Conservation (phyloP, 2,888 invertebrate genomes). For the Operophtera brumata region DNA sequence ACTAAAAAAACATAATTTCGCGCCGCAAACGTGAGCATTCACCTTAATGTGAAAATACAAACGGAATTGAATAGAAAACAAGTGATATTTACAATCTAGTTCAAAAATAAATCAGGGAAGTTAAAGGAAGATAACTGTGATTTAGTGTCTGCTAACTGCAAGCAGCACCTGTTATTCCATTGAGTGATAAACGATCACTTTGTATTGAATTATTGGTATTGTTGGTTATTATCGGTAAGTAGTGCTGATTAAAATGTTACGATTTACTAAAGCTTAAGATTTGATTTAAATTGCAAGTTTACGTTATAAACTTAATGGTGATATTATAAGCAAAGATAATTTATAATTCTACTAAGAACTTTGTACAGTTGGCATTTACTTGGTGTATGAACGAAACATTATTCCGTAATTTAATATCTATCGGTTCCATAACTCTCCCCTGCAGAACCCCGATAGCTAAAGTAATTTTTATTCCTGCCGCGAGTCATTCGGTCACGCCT, state of each 20-base stretch:
- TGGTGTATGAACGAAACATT: background rate
- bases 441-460: constrained; percentile 19
- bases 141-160: constrained; percentile 17
- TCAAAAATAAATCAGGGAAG: constrained; percentile 6
- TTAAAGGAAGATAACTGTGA: constrained; percentile 19
- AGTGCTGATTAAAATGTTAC: background rate
- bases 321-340: no score
- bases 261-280: background rate
- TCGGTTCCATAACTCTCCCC: constrained; percentile 20
- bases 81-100: constrained; percentile 4
- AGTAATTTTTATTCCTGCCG: constrained; percentile 33
- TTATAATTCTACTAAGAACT: no score
- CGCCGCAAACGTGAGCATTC: background rate
- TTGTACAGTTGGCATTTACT: background rate
- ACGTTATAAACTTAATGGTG: no score
- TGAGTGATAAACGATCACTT: constrained; percentile 20
- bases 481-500: constrained; percentile 33
- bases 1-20: no score
- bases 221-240: background rate
- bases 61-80: constrained; percentile 13
- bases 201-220: constrained; percentile 12
- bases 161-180: constrained; percentile 4
- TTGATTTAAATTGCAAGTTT: background rate
- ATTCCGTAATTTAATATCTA: constrained; percentile 19
- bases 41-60: background rate